These are phyloP conservation scores for Gymnothorax javanicus DNA, from an alignment of 2,797 vertebrate species.

Conservation along the genomic window DNA sequence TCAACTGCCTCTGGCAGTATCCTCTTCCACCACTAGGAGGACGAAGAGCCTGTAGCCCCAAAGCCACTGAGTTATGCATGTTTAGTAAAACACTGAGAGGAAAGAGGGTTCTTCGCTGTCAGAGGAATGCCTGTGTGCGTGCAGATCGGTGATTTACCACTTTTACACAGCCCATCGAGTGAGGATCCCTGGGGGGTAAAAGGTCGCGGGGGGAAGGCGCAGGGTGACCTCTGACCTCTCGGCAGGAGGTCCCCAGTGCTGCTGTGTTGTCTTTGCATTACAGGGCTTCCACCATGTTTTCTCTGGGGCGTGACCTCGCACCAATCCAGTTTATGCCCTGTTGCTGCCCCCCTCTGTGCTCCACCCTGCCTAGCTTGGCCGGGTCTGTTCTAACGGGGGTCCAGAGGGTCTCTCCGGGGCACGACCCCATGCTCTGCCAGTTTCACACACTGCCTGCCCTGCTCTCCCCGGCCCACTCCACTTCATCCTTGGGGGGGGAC, in stretches of 20 bases:
- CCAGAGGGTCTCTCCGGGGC: not conserved
- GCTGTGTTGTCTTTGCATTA: conserved; percentile 10
- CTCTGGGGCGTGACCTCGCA: not conserved
- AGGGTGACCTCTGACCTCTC: conserved; percentile 12
- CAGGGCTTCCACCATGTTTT: not conserved
- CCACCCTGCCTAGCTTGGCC: not conserved
- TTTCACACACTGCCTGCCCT: not conserved
- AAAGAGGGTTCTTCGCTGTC: not conserved
- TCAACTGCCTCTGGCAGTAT: not conserved
- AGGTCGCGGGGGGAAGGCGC: conserved; percentile 5
- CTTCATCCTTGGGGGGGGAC: not conserved
- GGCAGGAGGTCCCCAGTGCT: not conserved
- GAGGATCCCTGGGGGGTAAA: conserved; percentile 3
- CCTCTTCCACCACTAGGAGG: not conserved
- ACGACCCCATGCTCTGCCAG: not conserved
- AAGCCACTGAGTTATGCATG: not conserved
- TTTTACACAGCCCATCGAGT: conserved; percentile 13
- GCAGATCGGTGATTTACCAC: not conserved
- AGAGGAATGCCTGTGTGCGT: conserved; percentile 1
- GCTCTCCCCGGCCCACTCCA: not conserved
- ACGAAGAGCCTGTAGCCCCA: not conserved
- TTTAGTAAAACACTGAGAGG: not conserved
- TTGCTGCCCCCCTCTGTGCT: not conserved
- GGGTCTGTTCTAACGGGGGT: not conserved
- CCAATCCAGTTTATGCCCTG: not conserved